Base-by-base conservation (phyloP, 2,113 vertebrate genomes). In the Tupaia chinensis region DNA sequence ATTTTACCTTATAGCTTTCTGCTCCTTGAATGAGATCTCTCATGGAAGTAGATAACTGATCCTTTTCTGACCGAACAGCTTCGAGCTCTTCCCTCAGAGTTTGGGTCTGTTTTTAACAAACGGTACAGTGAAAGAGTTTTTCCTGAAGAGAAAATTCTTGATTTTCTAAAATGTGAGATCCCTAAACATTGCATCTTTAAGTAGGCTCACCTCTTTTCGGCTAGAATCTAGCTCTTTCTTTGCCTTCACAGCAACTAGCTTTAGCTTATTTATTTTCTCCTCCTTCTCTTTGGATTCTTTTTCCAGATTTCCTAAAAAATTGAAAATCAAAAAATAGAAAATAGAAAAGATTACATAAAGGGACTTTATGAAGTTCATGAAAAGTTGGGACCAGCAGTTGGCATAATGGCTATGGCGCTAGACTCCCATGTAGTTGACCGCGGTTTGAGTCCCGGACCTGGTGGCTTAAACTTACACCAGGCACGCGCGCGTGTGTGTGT, bases 171-270 rank as follows among this genome's bases (percentile, higher is more conserved):
- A 81, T 13, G 1, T 22, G 73, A 81, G 34, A 0, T 34, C 93
- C 8, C 78, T 80, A 16, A 70, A 17, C 92, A 6, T 92, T 85
- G 54, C 27, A n/a, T 95, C 66, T 34, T 89, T 27, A 78, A 72
- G 53, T 19, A 9, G 95, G 11, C 25, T 93, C 98, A 99, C 99
- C 99, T 99, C 99, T 98, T 99, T 99, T 97, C 98, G 99, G 96
- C 98, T 99, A 90, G 89, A 97, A 96, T 99, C 99, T 92, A 99
- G 98, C 96, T 99, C 99, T 97, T 99, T 99, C 97, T 99, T 99
- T 82, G 99, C 99, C 98, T 99, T 99, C 92, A 99, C 98, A 72
- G 99, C 99, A 69, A 99, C 99, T 27, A 99, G 98, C 98, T 99
- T 99, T 85, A 99, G 99, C 98, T 99, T 99, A 98, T 98, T 99